Evolutionary conservation across 37 sponge, comb jelly and placozoan species (phyloP).

Genomic region (Chondrilla cf. caribensis): DNA sequence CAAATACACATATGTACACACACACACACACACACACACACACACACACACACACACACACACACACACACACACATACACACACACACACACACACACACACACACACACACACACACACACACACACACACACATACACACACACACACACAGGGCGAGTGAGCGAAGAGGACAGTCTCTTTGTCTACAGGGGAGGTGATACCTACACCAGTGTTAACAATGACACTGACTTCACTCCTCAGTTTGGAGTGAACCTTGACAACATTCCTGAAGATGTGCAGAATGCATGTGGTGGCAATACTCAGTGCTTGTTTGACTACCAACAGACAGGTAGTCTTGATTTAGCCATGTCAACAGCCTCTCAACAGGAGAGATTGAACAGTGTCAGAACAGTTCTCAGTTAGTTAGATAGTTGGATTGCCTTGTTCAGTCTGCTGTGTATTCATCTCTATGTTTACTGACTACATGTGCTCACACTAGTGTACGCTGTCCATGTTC

Average conservation of each 20-base stretch:
- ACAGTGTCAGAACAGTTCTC: background rate
- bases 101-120: no score
- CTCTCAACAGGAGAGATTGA: background rate
- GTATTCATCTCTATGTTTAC: no score
- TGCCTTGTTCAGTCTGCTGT: no score
- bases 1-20: no score
- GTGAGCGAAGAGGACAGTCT: background rate
- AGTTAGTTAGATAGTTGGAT: no score
- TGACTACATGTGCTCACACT: no score
- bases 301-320: background rate
- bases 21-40: no score
- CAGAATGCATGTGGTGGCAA: background rate
- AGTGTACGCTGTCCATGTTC: no score
- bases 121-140: background rate
- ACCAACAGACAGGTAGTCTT: background rate
- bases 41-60: no score
- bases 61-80: no score
- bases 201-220: background rate
- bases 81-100: no score
- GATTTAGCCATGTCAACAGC: conserved; percentile 3
- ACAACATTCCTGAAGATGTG: background rate
- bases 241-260: background rate
- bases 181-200: background rate
- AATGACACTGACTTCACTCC: conserved; percentile 2
- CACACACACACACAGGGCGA: background rate